Base-by-base conservation (phyloP, 2,113 vertebrate species). In the Helogale parvula region DNA sequence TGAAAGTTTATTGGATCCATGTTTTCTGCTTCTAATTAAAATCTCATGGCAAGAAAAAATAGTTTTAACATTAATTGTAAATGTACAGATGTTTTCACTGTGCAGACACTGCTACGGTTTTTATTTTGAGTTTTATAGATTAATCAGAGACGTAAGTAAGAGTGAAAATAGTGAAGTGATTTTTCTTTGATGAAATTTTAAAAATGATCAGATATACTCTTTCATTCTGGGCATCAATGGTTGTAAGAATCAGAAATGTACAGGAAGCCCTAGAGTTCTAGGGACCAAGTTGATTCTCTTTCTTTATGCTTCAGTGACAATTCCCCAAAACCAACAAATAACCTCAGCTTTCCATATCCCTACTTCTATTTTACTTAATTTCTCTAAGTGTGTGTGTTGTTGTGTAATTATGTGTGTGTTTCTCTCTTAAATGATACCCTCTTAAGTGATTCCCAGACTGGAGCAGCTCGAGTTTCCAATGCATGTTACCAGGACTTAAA, bases 1-100 rank as follows among this genome's bases (percentile, higher is more conserved):
- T 74, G 27, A 63, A 65, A 72, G 63, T 93, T 82, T 79, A 66
- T 94, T 92, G 93, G 72, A 93, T 74, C 31, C 3, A 16, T 74
- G 25, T 54, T 94, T 97, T 90, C 47, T 87, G 29, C 74, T 92
- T 92, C 27, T 88, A 90, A 83, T 94, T 88, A 88, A 93, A 92
- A 88, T 84, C 15, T 60, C 35, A 79, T 90, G 17, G 12, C 81
- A 88, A 38, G 31, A 50, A 93, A 96, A 88, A 87, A 69, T 41
- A 41, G 25, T 74, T 74, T 93, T 82, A 71, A 63, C 81, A 72
- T 97, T 71, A 79, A 93, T 45, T 76, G 33, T 88, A 69, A 84
- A 84, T 50, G 19, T 77, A 31, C 68, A 87, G 65, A 82, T 52
- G 25, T 57, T 90, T 94, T 88, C 72, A 77, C 65, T 15, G 10